Conservation (phyloP, 2,888 invertebrate genomes). For the Biston stratarius region DNA sequence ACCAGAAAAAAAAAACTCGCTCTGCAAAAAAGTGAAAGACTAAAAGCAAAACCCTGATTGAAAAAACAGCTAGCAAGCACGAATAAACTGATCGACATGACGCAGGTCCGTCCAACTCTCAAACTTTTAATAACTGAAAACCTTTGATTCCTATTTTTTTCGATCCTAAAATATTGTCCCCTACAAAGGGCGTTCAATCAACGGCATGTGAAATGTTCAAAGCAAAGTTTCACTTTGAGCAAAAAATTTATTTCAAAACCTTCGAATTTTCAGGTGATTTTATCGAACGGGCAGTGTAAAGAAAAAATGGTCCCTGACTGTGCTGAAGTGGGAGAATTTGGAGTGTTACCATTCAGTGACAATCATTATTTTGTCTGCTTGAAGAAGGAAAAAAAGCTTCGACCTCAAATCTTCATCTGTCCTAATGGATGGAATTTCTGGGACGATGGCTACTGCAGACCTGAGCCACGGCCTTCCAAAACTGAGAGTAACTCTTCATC, state of each 20-base stretch:
- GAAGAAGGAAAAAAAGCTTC: constrained; percentile 55
- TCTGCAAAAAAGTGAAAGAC: too few species aligned
- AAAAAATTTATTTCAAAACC: constrained; percentile 10
- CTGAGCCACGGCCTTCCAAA: constrained; percentile 52
- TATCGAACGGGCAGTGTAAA: constrained; percentile 70
- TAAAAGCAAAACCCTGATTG: neutral
- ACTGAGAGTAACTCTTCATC: neutral
- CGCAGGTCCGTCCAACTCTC: neutral
- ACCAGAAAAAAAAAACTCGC: too few species aligned
- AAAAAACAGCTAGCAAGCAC: neutral
- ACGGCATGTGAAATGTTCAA: constrained; percentile 14
- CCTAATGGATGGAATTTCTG: constrained; percentile 79
- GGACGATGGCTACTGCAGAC: constrained; percentile 68
- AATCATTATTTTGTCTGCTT: constrained; percentile 80
- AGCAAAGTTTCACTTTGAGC: constrained; percentile 8
- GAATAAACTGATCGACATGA: constrained; percentile 7
- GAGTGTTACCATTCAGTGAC: constrained; percentile 61
- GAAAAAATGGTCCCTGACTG: constrained; percentile 69
- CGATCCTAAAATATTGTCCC: constrained; percentile 3
- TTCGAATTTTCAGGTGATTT: constrained; percentile 61
- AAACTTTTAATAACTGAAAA: constrained; percentile 9
- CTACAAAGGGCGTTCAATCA: constrained; percentile 27
- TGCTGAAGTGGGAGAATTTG: constrained; percentile 65
- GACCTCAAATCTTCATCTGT: constrained; percentile 78
- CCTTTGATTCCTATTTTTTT: constrained; percentile 14